Evolutionary conservation across 2,113 vertebrate species (phyloP), one percentile per base, ranked within the genome.

Genomic region (Ramphastos sulfuratus): DNA sequence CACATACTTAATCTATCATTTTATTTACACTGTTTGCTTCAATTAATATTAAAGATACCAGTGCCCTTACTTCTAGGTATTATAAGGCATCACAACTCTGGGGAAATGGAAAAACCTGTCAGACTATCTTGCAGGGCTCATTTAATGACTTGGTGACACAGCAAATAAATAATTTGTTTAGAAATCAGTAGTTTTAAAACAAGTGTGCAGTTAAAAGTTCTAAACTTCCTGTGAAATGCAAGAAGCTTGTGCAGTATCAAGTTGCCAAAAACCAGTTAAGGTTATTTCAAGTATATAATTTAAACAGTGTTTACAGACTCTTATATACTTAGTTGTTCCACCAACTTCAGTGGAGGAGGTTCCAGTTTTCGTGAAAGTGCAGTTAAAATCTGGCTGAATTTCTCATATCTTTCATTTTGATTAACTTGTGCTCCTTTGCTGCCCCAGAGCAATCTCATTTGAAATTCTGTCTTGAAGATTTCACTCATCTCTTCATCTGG

Each of bases 401-500:
- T 99, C 95, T 98, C 97, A 0, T 99, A 99, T 97, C 99, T 97
- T 89, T 99, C 99, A 1, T 95, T 97, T 94, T 99, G 99, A 96
- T 98, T 99, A 78, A 99, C 99, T 16, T 98, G 94, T 3, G 99
- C 99, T 42, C 99, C 99, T 87, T 99, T 98, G 94, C 99, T 99
- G 83, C 99, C 99, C 99, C 99, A 99, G 10, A 99, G 97, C 96
- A 99, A 94, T 92, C 99, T 97, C 96, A 99, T 98, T 95, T 99
- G 99, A 96, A 99, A 99, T 97, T 99, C 99, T 7, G 99, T 99
- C 97, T 96, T 99, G 80, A 99, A 98, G 94, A 99, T 98, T 97
- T 99, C 99, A 70, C 98, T 97, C 98, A 99, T 98, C 84, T 99
- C 98, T 76, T 99, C 98, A 77, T 99, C 98, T 10, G 98, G 97